Base-by-base conservation (phyloP, 2,797 vertebrate genomes). In the Eptatretus atami region DNA sequence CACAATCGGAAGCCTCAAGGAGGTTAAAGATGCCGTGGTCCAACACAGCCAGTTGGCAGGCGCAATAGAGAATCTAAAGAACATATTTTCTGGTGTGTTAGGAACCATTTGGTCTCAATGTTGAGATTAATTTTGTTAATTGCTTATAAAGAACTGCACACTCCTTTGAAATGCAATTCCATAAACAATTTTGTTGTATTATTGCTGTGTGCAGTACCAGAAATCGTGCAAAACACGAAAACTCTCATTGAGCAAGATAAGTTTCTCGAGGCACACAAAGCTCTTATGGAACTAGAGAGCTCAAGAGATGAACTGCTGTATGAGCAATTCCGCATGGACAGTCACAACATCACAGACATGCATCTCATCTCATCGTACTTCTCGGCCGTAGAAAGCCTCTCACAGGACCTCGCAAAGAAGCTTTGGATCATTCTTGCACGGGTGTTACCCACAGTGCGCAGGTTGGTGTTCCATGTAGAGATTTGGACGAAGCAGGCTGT, bases 31-130 rank as follows among this genome's bases (percentile, higher is more conserved):
- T 6, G 86, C 86, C 0, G 87, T 94, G 12, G 86, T 92, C 12
- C 86, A 94, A 69, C 92, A 98, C 69, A 95, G 87, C 68, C 92
- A 98, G 71, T 75, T 98, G 61, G 87, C 92, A 12, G 86, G 87
- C 0, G 90, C 92, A 3, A 87, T 98, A 69, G 87, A 98, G 68
- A 98, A 96, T 72, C 84, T 98, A 12, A 96, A 98, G 72, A 98
- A 90, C 72, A 96, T 98, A 65, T 98, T 98, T 73, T 95, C 83
- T 72, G 82, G 82, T 84, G 71, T 10, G 57, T n/a, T 61, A 12
- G 57, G n/a, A 12, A 12, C 57, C n/a, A 24, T n/a, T 61, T n/a
- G n/a, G 57, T 61, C 57, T n/a, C 2, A 24, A 24, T 10, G 11
- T 24, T 24, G 15, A 11, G n/a, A 9, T 9, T 61, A 9, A 24